Base-by-base conservation (phyloP, 2,797 vertebrate species). In the Acanthis flammea region DNA sequence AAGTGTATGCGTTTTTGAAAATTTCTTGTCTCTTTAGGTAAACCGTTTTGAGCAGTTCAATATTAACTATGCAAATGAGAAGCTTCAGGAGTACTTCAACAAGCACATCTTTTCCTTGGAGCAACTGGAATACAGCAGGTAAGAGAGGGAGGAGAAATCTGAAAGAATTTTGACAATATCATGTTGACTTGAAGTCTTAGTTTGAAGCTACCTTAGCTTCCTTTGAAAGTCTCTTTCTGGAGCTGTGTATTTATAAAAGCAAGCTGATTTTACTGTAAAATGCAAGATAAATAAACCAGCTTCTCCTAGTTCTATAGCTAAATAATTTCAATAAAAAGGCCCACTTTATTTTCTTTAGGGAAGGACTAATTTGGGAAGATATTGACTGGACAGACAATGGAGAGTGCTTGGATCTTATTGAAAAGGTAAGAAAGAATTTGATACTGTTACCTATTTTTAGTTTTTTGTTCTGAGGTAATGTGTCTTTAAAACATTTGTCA, bases 21-120 rank as follows among this genome's bases (percentile, higher is more conserved):
- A 63, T 55, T 18, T 87, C 48, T 77, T 88, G 28, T 88, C 47
- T 61, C 51, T 72, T 68, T 90, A 99, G 99, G 98, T 99, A 65
- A 99, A 99, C 96, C 99, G 97, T 97, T 99, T 99, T 68, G 99
- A 99, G 96, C 99, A 99, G 97, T 99, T 99, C 98, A 99, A 98
- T 97, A 99, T 99, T 96, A 99, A 99, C 98, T 99, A 99, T 98
- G 99, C 99, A 97, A 99, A 99, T 41, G 99, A 99, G 97, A 99
- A 99, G 93, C 99, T 99, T 68, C 99, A 99, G 98, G 99, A 99
- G 83, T 99, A 99, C 97, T 99, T 99, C 95, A 99, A 99, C 97
- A 99, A 99, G 94, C 99, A 99, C 96, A 99, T 99, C 75, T 99
- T 99, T 98, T 99, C 99, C 48, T 97, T 99, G 97, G 99, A 99